These are phyloP conservation scores for Nothoprocta pentlandii DNA, from an alignment of 2,113 vertebrate genomes.

Conservation along the genomic window DNA sequence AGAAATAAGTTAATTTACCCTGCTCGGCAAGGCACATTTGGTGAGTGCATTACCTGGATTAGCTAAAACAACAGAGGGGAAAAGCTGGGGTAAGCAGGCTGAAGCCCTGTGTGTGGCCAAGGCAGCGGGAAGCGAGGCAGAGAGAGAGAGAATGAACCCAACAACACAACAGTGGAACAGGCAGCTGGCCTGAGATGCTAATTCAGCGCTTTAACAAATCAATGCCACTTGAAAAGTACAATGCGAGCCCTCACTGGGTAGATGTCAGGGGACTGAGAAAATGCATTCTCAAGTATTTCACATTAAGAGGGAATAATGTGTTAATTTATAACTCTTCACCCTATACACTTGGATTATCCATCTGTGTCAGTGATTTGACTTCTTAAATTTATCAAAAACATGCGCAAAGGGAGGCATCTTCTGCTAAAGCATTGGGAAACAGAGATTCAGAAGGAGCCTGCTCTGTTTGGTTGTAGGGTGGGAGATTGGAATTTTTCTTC, in stretches of 20 bases:
- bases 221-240: constrained; percentile 99
- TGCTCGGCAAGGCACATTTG: constrained; percentile 37
- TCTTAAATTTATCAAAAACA: constrained; percentile 94
- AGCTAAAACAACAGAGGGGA: constrained; percentile 67
- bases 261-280: constrained; percentile 90
- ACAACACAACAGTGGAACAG: constrained; percentile 79
- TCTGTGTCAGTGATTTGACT: constrained; percentile 95
- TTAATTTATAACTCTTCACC: constrained; percentile 99
- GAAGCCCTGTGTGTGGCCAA: constrained; percentile 74
- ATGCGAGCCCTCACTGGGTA: constrained; percentile 91
- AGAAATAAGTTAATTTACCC: constrained; percentile 45
- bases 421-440: constrained; percentile 67
- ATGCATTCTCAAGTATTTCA: constrained; percentile 93
- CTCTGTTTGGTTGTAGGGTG: constrained; percentile 27
- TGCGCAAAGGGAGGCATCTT: constrained; percentile 80
- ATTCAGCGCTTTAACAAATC: constrained; percentile 99
- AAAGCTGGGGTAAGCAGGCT: constrained; percentile 71
- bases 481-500: not conserved
- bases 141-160: constrained; percentile 75
- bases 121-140: constrained; percentile 70
- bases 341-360: constrained; percentile 93
- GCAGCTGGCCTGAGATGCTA: constrained; percentile 94
- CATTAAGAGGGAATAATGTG: constrained; percentile 98
- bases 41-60: constrained; percentile 45
- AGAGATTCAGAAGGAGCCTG: constrained; percentile 50